phyloP scores from a whole-genome alignment of 2,797 vertebrate genomes.

The Amblyopsis hoosieri region DNA sequence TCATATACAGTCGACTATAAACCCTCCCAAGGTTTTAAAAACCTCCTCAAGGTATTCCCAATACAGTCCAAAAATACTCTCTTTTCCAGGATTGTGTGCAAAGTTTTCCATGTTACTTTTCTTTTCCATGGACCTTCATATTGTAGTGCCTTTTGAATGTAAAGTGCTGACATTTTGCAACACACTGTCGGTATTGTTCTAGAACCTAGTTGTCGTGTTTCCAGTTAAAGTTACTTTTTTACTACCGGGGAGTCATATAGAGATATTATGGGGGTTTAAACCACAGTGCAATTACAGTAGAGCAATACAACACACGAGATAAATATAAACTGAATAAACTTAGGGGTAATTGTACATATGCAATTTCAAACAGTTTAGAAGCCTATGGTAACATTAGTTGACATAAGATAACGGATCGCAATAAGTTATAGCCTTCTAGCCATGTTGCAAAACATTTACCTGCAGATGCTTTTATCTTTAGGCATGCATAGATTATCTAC shows the following conservation, averaged over 20 bases:
- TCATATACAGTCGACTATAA: conserved; percentile 48
- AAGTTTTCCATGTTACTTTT: conserved; percentile 45
- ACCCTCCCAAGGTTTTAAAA: conserved; percentile 35
- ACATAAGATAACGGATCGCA: too few relatives aligned
- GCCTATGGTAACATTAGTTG: too few relatives aligned
- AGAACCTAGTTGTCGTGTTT: conserved; percentile 24
- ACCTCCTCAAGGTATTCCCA: conserved; percentile 36
- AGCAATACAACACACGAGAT: too few relatives aligned
- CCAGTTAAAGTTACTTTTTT: conserved; percentile 40
- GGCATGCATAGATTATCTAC: conserved; percentile 28
- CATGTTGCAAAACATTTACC: too few relatives aligned
- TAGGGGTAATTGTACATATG: too few relatives aligned
- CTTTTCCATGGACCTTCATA: conserved; percentile 48
- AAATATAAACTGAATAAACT: too few relatives aligned
- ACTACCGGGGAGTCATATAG: conserved; percentile 3
- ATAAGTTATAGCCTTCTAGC: too few relatives aligned
- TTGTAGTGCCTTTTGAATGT: conserved; percentile 37
- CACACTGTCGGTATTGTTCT: conserved; percentile 65
- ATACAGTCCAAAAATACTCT: conserved; percentile 40
- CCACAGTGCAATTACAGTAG: neutral
- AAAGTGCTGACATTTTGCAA: conserved; percentile 47
- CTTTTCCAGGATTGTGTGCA: conserved; percentile 56
- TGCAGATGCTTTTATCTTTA: neutral
- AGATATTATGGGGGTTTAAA: conserved; percentile 3
- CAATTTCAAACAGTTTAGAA: too few relatives aligned